phyloP scores from a whole-genome alignment of 35 echinoderm and acorn worm species.

The Apostichopus californicus region DNA sequence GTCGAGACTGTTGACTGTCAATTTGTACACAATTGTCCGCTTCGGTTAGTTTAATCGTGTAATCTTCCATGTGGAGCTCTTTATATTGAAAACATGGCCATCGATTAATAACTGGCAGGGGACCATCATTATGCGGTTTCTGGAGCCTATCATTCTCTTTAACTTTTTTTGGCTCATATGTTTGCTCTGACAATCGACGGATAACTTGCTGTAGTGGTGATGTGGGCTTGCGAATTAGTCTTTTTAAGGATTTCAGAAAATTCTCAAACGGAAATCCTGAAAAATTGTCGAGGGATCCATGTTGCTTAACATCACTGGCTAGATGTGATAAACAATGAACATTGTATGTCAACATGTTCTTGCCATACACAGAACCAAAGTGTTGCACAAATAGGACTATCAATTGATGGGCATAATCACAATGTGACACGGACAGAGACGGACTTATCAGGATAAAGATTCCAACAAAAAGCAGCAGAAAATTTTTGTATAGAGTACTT shows the following conservation, averaged over 20 bases:
- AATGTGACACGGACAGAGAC: neutral
- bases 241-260: constrained; percentile 64
- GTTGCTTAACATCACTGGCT: constrained; percentile 53
- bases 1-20: neutral
- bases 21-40: constrained; percentile 45
- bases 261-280: constrained; percentile 76
- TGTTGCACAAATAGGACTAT: constrained; percentile 49
- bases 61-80: constrained; percentile 32
- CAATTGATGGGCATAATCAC: constrained; percentile 50
- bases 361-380: constrained; percentile 52
- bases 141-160: neutral
- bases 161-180: neutral
- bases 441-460: constrained; percentile 49
- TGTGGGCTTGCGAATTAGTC: constrained; percentile 63
- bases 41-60: neutral
- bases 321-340: constrained; percentile 73
- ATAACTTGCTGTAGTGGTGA: constrained; percentile 68
- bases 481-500: constrained; percentile 61
- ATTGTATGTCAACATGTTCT: constrained; percentile 62
- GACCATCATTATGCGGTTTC: constrained; percentile 11
- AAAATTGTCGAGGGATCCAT: constrained; percentile 65
- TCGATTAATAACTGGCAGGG: constrained; percentile 6
- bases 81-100: constrained; percentile 43
- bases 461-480: constrained; percentile 59
- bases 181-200: constrained; percentile 39